Percentiles rank a stretch among this genome's conserved stretches.
Evolutionary conservation across 2,888 invertebrate genomes (phyloP).

Genomic region (Platycnemis pennipes): DNA sequence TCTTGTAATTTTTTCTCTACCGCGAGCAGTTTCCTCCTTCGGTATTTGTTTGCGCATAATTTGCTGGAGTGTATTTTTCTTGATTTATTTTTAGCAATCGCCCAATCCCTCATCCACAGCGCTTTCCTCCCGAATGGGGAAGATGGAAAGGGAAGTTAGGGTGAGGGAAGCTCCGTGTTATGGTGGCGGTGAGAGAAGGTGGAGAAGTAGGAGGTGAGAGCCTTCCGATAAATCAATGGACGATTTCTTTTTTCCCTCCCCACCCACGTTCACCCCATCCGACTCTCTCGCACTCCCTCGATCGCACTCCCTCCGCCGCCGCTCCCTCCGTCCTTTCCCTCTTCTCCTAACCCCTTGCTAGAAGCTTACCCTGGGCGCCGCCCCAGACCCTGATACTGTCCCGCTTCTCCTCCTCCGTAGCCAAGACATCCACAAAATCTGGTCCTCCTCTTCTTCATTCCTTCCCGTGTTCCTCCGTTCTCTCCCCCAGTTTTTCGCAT

Average conservation of each 20-base stretch:
- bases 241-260: not conserved
- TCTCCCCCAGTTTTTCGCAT: not conserved
- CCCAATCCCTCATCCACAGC: not conserved
- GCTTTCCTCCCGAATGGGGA: not conserved
- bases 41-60: not conserved
- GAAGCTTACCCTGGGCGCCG: not conserved
- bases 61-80: not conserved
- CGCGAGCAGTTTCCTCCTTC: not conserved
- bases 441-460: not conserved
- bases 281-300: not conserved
- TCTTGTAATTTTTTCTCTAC: not conserved
- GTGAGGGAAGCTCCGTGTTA: no score
- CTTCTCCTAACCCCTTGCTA: not conserved
- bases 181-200: not conserved
- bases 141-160: not conserved
- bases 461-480: not conserved
- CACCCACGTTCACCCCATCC: not conserved
- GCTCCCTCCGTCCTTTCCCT: not conserved
- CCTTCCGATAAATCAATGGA: conserved; percentile 63
- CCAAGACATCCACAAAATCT: not conserved
- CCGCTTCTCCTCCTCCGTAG: not conserved
- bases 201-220: conserved; percentile 3
- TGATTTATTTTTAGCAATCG: not conserved
- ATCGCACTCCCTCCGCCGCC: not conserved
- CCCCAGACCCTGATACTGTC: not conserved